These are phyloP conservation scores for Zaprionus vittiger DNA, from an alignment of 1,140 invertebrate genomes.

Conservation along the genomic window DNA sequence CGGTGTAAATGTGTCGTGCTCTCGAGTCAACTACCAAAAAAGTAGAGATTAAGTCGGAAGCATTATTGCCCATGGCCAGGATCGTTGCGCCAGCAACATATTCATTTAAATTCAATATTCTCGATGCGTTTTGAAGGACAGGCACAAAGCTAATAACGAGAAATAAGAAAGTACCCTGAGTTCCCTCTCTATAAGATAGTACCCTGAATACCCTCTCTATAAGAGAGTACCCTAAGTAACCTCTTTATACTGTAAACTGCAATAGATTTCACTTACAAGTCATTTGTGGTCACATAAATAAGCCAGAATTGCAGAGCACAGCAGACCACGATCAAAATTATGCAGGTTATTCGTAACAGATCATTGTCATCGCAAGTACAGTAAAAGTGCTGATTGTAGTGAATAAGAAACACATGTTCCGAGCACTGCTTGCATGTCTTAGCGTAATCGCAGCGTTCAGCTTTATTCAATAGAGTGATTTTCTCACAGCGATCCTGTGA, in stretches of 20 bases:
- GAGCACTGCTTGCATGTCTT: not conserved
- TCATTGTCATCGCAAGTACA: slow-evolving; percentile 24
- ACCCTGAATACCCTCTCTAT: too few species aligned
- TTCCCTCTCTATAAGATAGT: too few species aligned
- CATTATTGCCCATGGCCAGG: slow-evolving; percentile 91
- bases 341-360: slow-evolving; percentile 7
- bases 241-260: too few species aligned
- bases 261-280: slow-evolving; percentile 26
- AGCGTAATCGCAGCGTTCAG: slow-evolving; percentile 26
- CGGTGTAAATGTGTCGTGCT: slow-evolving; percentile 37
- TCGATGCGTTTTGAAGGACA: slow-evolving; percentile 88
- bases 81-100: slow-evolving; percentile 92
- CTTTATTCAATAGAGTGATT: not conserved
- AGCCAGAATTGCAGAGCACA: slow-evolving; percentile 28
- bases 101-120: slow-evolving; percentile 88
- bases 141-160: slow-evolving; percentile 87
- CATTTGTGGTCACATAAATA: slow-evolving; percentile 12
- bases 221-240: not conserved
- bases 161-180: too few species aligned
- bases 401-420: not conserved
- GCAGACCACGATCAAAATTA: not conserved
- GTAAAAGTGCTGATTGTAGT: slow-evolving; percentile 35
- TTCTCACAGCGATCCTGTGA: slow-evolving; percentile 28
- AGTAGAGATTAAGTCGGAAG: slow-evolving; percentile 90
- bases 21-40: not conserved